Conservation (phyloP, 2,113 vertebrate species). For the Rhineura floridana region DNA sequence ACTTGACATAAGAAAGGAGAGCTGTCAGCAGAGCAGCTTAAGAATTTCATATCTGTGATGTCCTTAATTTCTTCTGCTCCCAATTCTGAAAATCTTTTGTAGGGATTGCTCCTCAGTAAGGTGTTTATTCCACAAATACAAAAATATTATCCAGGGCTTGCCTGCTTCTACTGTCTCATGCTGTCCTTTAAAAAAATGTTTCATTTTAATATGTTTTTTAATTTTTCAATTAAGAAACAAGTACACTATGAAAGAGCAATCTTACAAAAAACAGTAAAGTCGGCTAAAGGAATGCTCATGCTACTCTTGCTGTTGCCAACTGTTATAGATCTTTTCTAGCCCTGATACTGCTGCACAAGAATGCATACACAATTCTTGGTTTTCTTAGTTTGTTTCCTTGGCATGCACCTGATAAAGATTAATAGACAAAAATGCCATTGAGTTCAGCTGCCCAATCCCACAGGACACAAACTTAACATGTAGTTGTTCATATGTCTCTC, state of each 20-base stretch:
- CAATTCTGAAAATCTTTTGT: slow-evolving; percentile 9
- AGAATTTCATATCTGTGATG: slow-evolving; percentile 19
- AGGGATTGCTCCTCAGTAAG: not conserved
- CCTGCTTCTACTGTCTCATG: not conserved
- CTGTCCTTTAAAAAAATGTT: not conserved
- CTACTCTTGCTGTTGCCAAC: not conserved
- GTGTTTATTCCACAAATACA: accelerated
- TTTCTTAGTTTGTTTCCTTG: not conserved
- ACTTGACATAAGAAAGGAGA: slow-evolving; percentile 37
- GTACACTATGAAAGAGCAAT: not conserved
- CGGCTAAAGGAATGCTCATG: not conserved
- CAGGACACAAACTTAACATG: no score
- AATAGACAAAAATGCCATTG: not conserved
- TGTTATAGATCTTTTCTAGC: not conserved
- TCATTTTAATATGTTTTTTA: not conserved
- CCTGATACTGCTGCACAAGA: not conserved
- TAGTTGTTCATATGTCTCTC: not conserved
- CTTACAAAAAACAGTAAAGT: not conserved
- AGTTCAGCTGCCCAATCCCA: not conserved
- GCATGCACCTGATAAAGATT: not conserved
- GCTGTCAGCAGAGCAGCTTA: not conserved
- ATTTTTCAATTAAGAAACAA: not conserved
- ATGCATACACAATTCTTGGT: not conserved
- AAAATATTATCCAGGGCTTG: not conserved
- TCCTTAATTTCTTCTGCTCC: slow-evolving; percentile 29